phyloP scores from a whole-genome alignment of 53 echinoderm and acorn worm genomes.

The Mesocentrotus franciscanus region DNA sequence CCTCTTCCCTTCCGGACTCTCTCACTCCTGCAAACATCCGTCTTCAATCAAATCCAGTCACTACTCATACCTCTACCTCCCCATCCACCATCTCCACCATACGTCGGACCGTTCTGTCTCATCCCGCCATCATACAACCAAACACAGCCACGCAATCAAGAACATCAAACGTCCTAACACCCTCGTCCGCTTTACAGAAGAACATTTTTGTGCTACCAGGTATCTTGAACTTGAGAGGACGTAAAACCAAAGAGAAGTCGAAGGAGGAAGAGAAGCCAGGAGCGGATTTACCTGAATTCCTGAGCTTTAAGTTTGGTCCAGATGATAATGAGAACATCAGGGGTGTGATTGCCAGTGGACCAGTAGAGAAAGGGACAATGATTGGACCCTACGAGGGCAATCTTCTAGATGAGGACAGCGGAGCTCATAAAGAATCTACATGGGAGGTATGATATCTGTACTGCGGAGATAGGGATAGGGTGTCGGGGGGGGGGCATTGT shows the following conservation, averaged over 20 bases:
- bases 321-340: conserved; percentile 41
- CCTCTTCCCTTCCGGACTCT: not conserved
- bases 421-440: conserved; percentile 40
- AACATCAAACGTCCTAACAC: not conserved
- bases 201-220: not conserved
- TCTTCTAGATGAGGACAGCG: conserved; percentile 34
- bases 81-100: not conserved
- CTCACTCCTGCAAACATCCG: not conserved
- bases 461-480: not conserved
- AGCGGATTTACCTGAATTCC: conserved; percentile 8
- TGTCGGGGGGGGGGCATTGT: not conserved
- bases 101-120: not conserved
- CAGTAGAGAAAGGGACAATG: conserved; percentile 15
- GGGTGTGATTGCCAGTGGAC: conserved; percentile 8
- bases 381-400: conserved; percentile 51
- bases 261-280: not conserved
- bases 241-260: not conserved
- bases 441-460: conserved; percentile 45
- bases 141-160: not conserved
- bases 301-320: not conserved
- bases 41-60: not conserved
- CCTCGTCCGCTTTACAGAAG: not conserved
- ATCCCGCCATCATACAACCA: not conserved
- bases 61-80: not conserved
- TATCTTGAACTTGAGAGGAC: not conserved